Evolutionary conservation across 2,888 invertebrate genomes (phyloP), one percentile per base, ranked within the genome.

Genomic region (Synanthedon formicaeformis): DNA sequence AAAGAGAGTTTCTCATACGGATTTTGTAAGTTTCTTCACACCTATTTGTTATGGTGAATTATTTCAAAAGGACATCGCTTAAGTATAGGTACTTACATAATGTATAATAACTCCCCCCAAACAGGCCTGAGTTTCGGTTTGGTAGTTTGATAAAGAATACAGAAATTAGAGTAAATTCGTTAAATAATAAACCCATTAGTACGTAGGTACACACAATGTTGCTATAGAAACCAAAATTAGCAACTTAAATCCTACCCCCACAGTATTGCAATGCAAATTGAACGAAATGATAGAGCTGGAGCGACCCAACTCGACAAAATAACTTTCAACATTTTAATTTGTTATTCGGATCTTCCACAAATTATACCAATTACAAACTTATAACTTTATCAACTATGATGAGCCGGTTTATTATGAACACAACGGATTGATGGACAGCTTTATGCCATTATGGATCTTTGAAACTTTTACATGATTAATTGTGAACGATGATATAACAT

Each of bases 251-350:
- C 63, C 64, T 61, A 61, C 56, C 51, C 50, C 51, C 40, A 52
- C 55, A 59, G 59, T 64, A 73, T 72, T 70, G 64, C 65, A 56
- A 77, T 78, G 76, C 75, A 79, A 78, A 78, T 77, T 73, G 69
- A 60, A 59, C 57, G 64, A 67, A 75, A 73, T 71, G 70, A 73
- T 73, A 69, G 70, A 66, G 69, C 69, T 64, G 64, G 71, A 68
- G 71, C 63, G 23, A 63, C 61, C 61, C 34, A 34, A 34, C 34
- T 34, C 34, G 34, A 34, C 10, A 34, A 34, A 73, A 75, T 77
- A 70, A 78, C 69, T 75, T 68, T 58, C 57, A 64, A 66, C 68
- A 73, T 75, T 75, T 75, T 75, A 77, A 78, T 78, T 78, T 74
- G 73, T 75, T 79, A 75, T 81, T 75, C 69, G 69, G 65, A 67